Evolutionary conservation across 2,888 invertebrate species (phyloP), one percentile per base, ranked within the genome.

Genomic region (Nasonia oneida): DNA sequence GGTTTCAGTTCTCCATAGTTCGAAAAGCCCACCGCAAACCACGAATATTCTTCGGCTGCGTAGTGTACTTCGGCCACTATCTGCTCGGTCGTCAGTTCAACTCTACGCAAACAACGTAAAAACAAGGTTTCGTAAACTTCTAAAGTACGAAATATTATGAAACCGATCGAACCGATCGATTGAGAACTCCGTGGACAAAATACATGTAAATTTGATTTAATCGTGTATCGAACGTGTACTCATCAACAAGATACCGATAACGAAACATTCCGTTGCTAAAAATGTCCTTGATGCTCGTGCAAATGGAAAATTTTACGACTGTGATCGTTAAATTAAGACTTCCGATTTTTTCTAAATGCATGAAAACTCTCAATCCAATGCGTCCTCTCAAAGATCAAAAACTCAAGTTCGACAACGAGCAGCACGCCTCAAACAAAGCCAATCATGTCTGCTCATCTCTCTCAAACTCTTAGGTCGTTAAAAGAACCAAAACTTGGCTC

Each of bases 1-100:
- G 96, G 95, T 86, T 95, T 95, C 3, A 95, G 90, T 74, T 96
- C 95, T 0, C 98, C 98, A 85, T 97, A 95, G 90, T 97, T 96
- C 1, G 98, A 98, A 94, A 98, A 98, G 57, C 98, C 98, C 77
- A 98, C 91, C 0, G 97, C 97, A 90, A 98, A 96, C 98, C 98
- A 98, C 79, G 92, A 90, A 88, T 90, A 90, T 12, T 92, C 90
- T 37, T 90, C 90, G 3, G 91, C 91, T 47, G 89, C 83, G 77
- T 89, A 93, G 86, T 93, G 93, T 53, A 93, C 89, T 86, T 93
- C 93, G 8, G 90, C 90, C 42, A 90, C 85, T 18, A 92, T 89
- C 18, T 82, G 29, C 86, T 92, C 90, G 39, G 90, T 91, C 67
- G 88, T 87, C 39, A 90, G 88, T 83, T 93, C 92, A 18, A 93